Evolutionary conservation across 2,113 vertebrate species (phyloP).

Genomic region (Lanius collurio): DNA sequence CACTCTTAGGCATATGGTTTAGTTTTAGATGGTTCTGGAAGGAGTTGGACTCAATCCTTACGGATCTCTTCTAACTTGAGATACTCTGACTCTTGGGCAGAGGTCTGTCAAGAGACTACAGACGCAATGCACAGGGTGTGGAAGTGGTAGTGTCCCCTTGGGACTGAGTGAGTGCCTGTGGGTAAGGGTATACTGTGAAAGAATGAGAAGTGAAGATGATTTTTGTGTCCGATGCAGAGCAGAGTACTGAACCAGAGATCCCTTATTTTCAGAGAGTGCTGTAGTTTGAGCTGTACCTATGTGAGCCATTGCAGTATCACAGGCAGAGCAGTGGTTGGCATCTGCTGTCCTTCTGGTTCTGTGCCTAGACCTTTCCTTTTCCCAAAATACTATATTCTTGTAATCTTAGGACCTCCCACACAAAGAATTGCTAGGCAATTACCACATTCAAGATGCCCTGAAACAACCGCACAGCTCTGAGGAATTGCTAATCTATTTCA

Average conservation of each 20-base stretch:
- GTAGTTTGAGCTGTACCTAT: neutral
- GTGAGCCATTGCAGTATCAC: neutral
- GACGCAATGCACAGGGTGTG: neutral
- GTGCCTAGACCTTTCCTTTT: neutral
- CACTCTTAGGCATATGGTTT: neutral
- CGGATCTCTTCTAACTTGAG: neutral
- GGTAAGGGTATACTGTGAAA: rapidly evolving
- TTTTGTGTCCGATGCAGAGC: neutral
- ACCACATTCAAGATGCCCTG: neutral
- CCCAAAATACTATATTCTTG: neutral
- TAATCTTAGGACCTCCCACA: neutral
- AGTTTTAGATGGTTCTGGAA: neutral
- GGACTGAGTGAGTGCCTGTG: neutral
- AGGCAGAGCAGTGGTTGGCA: neutral
- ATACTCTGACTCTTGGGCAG: neutral
- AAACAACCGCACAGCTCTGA: neutral
- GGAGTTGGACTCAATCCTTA: neutral
- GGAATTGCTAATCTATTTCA: neutral
- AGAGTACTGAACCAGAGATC: neutral
- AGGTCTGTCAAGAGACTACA: neutral
- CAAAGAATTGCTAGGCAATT: neutral
- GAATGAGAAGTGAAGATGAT: neutral
- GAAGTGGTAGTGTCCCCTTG: neutral
- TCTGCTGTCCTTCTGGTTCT: neutral
- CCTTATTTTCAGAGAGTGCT: neutral